Percentiles rank a stretch among this genome's conserved stretches.
These are phyloP conservation scores for Samia ricini DNA, from an alignment of 1,140 invertebrate species.

Conservation along the genomic window DNA sequence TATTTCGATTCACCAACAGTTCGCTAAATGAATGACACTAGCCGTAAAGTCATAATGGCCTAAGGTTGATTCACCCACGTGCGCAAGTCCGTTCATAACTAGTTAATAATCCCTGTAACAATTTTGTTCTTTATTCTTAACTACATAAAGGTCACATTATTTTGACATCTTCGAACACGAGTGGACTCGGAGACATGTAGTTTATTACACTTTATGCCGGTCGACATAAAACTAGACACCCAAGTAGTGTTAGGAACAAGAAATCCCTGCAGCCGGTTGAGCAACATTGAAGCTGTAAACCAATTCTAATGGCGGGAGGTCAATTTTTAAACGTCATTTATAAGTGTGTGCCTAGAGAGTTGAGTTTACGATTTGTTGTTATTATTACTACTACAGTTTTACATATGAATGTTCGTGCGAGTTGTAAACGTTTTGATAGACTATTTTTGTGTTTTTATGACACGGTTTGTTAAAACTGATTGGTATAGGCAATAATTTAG, in stretches of 20 bases:
- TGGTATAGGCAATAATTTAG: background rate
- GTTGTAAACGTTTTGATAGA: conserved; percentile 7
- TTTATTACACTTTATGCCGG: conserved; percentile 38
- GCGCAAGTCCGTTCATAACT: conserved; percentile 9
- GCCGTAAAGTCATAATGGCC: conserved; percentile 38
- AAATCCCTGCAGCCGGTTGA: conserved; percentile 28
- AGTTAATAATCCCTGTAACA: conserved; percentile 3
- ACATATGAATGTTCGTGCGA: conserved; percentile 27
- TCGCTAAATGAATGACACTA: conserved; percentile 44
- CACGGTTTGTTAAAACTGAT: background rate
- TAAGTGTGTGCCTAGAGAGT: conserved; percentile 20
- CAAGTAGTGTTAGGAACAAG: conserved; percentile 39
- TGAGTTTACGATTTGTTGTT: conserved; percentile 45
- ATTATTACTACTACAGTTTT: conserved; percentile 34
- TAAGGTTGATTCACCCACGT: conserved; percentile 38
- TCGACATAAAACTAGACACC: conserved; percentile 44
- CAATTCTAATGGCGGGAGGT: conserved; percentile 23
- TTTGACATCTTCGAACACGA: conserved; percentile 7
- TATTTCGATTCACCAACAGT: conserved; percentile 25
- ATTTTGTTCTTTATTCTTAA: conserved; percentile 7
- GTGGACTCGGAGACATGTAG: conserved; percentile 24
- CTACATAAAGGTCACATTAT: conserved; percentile 19
- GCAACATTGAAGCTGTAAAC: conserved; percentile 30
- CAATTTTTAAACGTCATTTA: conserved; percentile 31
- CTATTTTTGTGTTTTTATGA: conserved; percentile 1